A percentile compares a stretch with the other conserved stretches of the same genome.
Conservation (phyloP, 2,797 vertebrate species). For the Erethizon dorsatum region DNA sequence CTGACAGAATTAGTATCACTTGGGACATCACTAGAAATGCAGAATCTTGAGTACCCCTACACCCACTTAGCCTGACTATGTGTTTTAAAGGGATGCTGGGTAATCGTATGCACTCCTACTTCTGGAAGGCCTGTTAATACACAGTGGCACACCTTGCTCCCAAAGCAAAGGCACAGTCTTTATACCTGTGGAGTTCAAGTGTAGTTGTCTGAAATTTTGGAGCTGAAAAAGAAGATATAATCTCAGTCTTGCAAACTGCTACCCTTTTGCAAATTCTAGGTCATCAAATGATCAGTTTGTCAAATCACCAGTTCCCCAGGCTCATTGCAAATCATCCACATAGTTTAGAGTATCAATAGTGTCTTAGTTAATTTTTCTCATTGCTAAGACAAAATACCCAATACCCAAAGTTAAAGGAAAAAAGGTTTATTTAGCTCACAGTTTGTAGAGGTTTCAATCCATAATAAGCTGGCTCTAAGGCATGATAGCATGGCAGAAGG, state of each 20-base stretch:
- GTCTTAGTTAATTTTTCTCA: too few species aligned
- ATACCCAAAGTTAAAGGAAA: too few species aligned
- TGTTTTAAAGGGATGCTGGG: too few species aligned
- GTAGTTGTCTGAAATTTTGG: background rate
- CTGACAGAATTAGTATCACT: background rate
- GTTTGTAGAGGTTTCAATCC: too few species aligned
- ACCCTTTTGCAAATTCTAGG: background rate
- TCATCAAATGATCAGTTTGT: background rate
- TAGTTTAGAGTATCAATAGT: too few species aligned
- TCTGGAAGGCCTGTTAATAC: background rate
- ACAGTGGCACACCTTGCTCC: background rate
- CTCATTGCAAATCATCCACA: background rate
- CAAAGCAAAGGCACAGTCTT: background rate
- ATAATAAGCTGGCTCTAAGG: too few species aligned
- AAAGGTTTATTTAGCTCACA: too few species aligned
- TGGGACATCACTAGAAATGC: background rate
- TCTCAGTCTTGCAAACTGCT: background rate
- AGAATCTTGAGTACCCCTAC: background rate
- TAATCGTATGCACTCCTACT: background rate
- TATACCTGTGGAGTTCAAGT: background rate
- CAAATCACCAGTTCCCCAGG: background rate
- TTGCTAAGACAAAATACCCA: too few species aligned
- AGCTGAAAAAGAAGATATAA: background rate
- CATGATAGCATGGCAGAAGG: too few species aligned
- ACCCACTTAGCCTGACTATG: background rate